Conservation (phyloP, 2,113 vertebrate genomes). For the Cynopterus brachyotis region DNA sequence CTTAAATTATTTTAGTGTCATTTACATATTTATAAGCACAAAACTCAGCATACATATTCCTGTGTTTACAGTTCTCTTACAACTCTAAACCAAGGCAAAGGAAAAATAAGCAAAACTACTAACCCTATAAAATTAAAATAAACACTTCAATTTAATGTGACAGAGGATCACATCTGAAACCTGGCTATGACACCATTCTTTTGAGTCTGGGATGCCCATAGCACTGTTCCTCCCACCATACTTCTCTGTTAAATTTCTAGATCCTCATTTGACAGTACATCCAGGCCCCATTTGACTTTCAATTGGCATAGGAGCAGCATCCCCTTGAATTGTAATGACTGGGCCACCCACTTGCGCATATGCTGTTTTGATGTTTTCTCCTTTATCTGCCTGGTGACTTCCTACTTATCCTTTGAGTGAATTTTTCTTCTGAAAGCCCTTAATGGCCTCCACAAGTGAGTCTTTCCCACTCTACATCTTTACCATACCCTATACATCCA, state of each 20-base stretch:
- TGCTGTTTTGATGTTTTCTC: background rate
- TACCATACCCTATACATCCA: background rate
- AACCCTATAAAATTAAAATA: background rate
- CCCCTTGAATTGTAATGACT: background rate
- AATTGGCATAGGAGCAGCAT: background rate
- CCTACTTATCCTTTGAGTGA: background rate
- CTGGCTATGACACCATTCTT: background rate
- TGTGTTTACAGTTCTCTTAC: background rate
- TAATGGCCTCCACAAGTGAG: background rate
- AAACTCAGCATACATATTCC: background rate
- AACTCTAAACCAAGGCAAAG: conserved; percentile 22
- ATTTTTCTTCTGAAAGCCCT: background rate
- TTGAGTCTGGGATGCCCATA: background rate
- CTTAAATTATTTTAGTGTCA: background rate
- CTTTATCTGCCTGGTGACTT: background rate
- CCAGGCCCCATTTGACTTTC: background rate
- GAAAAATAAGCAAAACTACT: conserved; percentile 24
- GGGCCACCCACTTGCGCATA: background rate
- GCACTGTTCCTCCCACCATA: background rate
- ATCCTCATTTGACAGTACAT: background rate
- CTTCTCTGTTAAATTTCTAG: background rate
- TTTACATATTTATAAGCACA: background rate
- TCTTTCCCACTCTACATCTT: background rate
- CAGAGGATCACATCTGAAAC: background rate
- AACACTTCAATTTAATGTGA: background rate